Evolutionary conservation across 1,140 invertebrate genomes (phyloP).

Genomic region (Proales similis): DNA sequence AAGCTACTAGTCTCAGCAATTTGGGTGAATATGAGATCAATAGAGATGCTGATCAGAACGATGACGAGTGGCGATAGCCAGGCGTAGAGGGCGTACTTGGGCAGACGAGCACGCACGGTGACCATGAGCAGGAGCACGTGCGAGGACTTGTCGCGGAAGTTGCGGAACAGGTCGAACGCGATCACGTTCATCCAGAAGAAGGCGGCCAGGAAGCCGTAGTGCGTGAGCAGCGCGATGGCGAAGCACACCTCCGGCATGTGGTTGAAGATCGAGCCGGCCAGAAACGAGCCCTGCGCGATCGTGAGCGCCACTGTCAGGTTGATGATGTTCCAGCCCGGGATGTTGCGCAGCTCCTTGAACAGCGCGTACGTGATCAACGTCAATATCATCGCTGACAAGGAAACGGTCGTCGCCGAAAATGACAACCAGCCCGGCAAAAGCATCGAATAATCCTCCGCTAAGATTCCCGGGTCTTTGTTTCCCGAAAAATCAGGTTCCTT

Average conservation of each 20-base stretch:
- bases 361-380: slow-evolving; percentile 52
- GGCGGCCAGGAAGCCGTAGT: slow-evolving; percentile 57
- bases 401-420: slow-evolving; percentile 12
- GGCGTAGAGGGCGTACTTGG: slow-evolving; percentile 57
- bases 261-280: slow-evolving; percentile 53
- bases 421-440: slow-evolving; percentile 21
- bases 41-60: slow-evolving; percentile 51
- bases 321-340: slow-evolving; percentile 57
- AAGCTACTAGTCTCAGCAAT: slow-evolving; percentile 41
- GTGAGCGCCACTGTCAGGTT: slow-evolving; percentile 55
- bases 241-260: slow-evolving; percentile 61
- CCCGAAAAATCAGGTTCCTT: background rate
- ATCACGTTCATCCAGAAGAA: slow-evolving; percentile 62
- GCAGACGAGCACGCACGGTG: slow-evolving; percentile 48
- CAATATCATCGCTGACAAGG: slow-evolving; percentile 14
- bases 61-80: slow-evolving; percentile 57
- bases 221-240: slow-evolving; percentile 53
- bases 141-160: slow-evolving; percentile 58
- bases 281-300: slow-evolving; percentile 54
- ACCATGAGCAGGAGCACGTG: slow-evolving; percentile 41
- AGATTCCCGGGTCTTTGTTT: background rate
- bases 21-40: slow-evolving; percentile 54
- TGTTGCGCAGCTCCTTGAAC: slow-evolving; percentile 54
- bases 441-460: background rate
- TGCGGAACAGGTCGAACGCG: slow-evolving; percentile 60